Evolutionary conservation across 2,888 invertebrate species (phyloP).

Genomic region (Marasmarcha lunaedactyla): DNA sequence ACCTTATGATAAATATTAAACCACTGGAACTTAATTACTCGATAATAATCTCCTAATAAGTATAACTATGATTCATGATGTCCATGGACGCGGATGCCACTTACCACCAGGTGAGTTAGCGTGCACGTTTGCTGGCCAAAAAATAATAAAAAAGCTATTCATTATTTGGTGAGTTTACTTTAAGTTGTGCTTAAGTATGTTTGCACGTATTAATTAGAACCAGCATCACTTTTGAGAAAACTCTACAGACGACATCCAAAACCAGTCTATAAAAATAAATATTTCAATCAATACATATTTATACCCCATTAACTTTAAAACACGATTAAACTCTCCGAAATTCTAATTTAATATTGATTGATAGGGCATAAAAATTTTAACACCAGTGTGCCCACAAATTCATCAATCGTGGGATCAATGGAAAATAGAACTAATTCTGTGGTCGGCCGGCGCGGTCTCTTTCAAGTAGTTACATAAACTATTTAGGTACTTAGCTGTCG

Average conservation of each 20-base stretch:
- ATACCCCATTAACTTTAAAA: background rate
- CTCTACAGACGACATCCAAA: too few relatives aligned
- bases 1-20: too few relatives aligned
- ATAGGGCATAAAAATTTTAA: slow-evolving; percentile 53
- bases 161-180: too few relatives aligned
- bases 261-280: background rate
- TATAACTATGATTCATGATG: too few relatives aligned
- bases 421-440: background rate
- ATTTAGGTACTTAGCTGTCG: background rate
- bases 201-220: background rate
- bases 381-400: background rate
- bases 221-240: too few relatives aligned
- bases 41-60: too few relatives aligned
- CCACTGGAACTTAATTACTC: too few relatives aligned
- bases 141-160: too few relatives aligned
- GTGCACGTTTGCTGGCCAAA: too few relatives aligned
- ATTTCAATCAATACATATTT: too few relatives aligned
- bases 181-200: background rate
- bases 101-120: too few relatives aligned
- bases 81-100: too few relatives aligned
- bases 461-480: background rate
- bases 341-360: slow-evolving; percentile 56
- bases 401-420: background rate
- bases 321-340: slow-evolving; percentile 8
- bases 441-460: background rate